Conservation (phyloP, 2,888 invertebrate genomes). For the Megalurothrips usitatus region DNA sequence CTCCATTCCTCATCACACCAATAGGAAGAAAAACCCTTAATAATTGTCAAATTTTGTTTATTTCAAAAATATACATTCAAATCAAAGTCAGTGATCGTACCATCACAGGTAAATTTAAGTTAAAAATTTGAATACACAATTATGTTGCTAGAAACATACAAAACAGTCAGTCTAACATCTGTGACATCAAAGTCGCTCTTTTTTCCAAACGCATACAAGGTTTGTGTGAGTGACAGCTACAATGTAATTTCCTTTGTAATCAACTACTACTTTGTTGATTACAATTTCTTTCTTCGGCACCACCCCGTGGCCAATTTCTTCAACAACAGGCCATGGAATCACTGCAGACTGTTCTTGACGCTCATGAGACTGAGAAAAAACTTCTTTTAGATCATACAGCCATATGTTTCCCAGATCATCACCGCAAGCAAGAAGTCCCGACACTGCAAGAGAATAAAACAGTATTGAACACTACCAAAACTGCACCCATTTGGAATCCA, state of each 20-base stretch:
- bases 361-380: neutral
- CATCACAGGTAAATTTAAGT: neutral
- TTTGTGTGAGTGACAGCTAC: slow-evolving; percentile 45
- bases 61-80: neutral
- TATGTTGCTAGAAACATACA: neutral
- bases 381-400: slow-evolving; percentile 41
- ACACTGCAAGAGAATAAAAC: slow-evolving; percentile 38
- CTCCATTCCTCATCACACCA: neutral
- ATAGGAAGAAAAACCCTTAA: neutral
- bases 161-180: neutral
- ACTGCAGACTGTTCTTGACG: slow-evolving; percentile 38
- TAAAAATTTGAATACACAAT: neutral
- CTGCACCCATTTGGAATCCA: neutral
- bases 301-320: slow-evolving; percentile 35
- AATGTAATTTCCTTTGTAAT: slow-evolving; percentile 40
- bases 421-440: slow-evolving; percentile 42
- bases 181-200: neutral
- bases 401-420: slow-evolving; percentile 44
- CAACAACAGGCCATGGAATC: slow-evolving; percentile 42
- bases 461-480: slow-evolving; percentile 10
- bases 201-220: slow-evolving; percentile 44
- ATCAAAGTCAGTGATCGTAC: neutral
- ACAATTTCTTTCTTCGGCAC: slow-evolving; percentile 44
- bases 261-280: slow-evolving; percentile 42
- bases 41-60: neutral